Conservation (phyloP, 1,140 invertebrate genomes). For the Calosoma granatense region DNA sequence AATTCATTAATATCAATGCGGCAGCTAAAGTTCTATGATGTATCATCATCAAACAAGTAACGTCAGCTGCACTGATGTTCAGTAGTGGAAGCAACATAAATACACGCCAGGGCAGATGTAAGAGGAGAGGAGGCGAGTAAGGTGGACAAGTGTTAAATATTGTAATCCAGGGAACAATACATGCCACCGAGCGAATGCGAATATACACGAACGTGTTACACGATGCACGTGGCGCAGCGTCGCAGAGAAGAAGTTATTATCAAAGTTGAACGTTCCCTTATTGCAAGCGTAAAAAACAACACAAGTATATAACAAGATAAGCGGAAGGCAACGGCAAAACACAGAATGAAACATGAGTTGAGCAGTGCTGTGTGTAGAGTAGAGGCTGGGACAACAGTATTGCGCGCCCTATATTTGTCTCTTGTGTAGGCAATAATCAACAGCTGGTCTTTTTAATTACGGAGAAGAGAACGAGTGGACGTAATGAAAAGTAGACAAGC, state of each 20-base stretch:
- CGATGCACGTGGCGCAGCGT: background rate
- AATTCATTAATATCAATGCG: too few species aligned
- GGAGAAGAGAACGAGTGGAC: conserved; percentile 1
- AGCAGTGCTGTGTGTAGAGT: too few species aligned
- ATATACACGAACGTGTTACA: background rate
- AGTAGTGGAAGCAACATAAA: too few species aligned
- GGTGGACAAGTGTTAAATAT: background rate
- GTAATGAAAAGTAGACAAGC: conserved; percentile 9
- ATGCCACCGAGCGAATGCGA: too few species aligned
- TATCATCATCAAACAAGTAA: too few species aligned
- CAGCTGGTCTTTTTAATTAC: conserved; percentile 9
- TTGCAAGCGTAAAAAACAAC: conserved; percentile 1
- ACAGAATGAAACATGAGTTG: too few species aligned
- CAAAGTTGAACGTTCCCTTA: conserved; percentile 2
- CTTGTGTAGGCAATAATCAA: conserved; percentile 7
- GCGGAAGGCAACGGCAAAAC: background rate
- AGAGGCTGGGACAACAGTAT: too few species aligned
- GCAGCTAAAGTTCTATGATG: too few species aligned
- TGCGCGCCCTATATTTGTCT: background rate
- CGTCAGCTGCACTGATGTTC: too few species aligned
- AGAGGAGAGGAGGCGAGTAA: too few species aligned
- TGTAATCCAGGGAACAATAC: background rate
- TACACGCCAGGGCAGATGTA: too few species aligned
- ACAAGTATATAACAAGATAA: conserved; percentile 4
- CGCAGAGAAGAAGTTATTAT: too few species aligned